These are phyloP conservation scores for Oostethus manadensis DNA, from an alignment of 2,113 vertebrate species.

Conservation along the genomic window DNA sequence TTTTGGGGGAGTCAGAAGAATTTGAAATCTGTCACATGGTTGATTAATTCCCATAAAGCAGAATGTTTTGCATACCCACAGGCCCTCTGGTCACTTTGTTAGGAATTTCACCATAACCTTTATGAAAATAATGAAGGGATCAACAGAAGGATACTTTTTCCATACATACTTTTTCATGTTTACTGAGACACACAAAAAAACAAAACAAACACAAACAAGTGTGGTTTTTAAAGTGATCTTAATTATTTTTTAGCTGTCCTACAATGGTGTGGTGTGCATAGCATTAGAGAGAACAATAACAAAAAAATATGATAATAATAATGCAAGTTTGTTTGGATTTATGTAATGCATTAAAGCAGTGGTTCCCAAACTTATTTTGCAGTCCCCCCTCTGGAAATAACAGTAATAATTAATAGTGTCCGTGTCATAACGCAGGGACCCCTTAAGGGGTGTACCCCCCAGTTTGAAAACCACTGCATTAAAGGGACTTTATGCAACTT, in stretches of 20 bases:
- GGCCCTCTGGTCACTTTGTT: constrained; percentile 55
- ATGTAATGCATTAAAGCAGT: too few species aligned
- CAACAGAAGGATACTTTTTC: constrained; percentile 43
- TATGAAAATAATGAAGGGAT: constrained; percentile 63
- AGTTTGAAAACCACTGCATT: too few species aligned
- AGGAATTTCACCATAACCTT: constrained; percentile 58
- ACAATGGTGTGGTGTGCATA: constrained; percentile 33
- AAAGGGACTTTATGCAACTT: too few species aligned
- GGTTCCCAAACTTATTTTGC: too few species aligned
- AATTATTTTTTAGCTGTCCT: constrained; percentile 52
- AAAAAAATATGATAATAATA: too few species aligned
- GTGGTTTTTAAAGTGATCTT: constrained; percentile 40
- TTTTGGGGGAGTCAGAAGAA: constrained; percentile 53
- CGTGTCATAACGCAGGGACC: too few species aligned
- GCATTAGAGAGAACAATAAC: too few species aligned
- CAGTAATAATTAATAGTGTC: too few species aligned
- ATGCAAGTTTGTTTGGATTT: too few species aligned
- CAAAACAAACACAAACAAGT: constrained; percentile 31
- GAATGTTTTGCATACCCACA: constrained; percentile 54
- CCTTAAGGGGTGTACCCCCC: too few species aligned
- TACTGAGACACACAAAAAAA: constrained; percentile 44
- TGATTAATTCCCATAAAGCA: constrained; percentile 60
- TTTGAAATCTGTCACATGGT: constrained; percentile 56
- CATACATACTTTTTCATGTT: constrained; percentile 51
- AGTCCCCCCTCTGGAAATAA: too few species aligned